phyloP scores from a whole-genome alignment of 2,113 vertebrate species.

The Corythornis madagascariensis region DNA sequence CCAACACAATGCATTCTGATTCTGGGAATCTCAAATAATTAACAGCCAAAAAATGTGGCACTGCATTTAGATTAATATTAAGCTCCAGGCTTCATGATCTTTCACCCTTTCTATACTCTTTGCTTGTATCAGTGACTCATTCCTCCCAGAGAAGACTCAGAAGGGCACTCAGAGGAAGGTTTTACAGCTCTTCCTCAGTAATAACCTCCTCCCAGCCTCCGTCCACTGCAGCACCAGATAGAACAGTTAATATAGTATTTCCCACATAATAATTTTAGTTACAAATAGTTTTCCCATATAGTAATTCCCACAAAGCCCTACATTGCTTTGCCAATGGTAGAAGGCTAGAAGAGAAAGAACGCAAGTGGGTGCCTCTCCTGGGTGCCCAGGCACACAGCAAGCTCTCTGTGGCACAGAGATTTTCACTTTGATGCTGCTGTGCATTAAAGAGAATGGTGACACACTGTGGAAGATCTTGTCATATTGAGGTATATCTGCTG shows the following conservation, averaged over 20 bases:
- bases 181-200: background rate
- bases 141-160: background rate
- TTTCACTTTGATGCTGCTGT: accelerated
- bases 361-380: background rate
- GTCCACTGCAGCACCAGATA: background rate
- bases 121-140: background rate
- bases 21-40: background rate
- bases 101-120: constrained; percentile 36
- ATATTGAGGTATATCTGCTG: background rate
- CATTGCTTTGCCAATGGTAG: background rate
- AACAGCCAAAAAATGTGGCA: background rate
- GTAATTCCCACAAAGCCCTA: background rate
- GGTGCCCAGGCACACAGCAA: background rate
- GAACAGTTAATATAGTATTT: too few relatives aligned
- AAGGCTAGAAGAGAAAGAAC: background rate
- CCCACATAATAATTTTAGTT: too few relatives aligned
- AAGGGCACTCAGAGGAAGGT: background rate
- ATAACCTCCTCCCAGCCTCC: background rate
- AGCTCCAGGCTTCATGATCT: background rate
- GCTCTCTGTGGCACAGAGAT: background rate
- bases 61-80: background rate
- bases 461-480: background rate
- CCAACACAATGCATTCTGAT: too few relatives aligned
- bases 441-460: background rate
- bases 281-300: too few relatives aligned